Evolutionary conservation across 2,797 vertebrate genomes (phyloP), one percentile per base, ranked within the genome.

Genomic region (Luscinia luscinia): DNA sequence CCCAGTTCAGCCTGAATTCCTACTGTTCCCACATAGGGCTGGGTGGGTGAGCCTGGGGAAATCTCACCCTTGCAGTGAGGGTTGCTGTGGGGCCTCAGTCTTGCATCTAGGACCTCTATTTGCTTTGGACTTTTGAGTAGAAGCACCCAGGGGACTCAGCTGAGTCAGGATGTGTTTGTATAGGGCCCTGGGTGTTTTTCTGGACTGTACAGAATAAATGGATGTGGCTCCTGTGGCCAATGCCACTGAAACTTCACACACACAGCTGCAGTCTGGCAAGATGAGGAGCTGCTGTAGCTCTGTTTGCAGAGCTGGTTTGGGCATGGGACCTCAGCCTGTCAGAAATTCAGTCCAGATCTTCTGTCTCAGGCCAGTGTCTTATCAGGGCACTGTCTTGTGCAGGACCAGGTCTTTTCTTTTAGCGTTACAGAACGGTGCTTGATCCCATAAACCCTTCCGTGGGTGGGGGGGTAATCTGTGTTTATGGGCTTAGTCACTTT

Each of bases 331-430:
- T 57, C 2, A 3, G 7, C 15, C 41, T 28, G 27, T 32, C 34
- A 75, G 45, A 57, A 73, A 46, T 11, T 4, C 63, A 76, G 64
- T 36, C 58, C 41, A 43, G 34, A 22, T 49, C 67, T 87, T 66
- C 30, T 36, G 41, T 64, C 64, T 77, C n/a, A 12, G 41, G n/a
- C 45, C 2, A 0, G n/a, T 24, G 13, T 81, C 58, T 78, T 9
- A 49, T 72, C 55, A 46, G 80, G 43, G 20, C 23, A 11, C 26
- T 49, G 54, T 40, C 78, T 70, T 87, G 61, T 67, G 72, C 19
- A 18, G 84, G 78, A 64, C 83, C 85, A 36, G 41, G 20, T 66
- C 90, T 87, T 91, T 87, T 90, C 94, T 90, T 94, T 96, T n/a
- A 91, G 72, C 28, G 36, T 61, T 87, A 64, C 72, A 48, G 84